Base-by-base conservation (phyloP, 2,888 invertebrate genomes). In the Epirrita christyi region DNA sequence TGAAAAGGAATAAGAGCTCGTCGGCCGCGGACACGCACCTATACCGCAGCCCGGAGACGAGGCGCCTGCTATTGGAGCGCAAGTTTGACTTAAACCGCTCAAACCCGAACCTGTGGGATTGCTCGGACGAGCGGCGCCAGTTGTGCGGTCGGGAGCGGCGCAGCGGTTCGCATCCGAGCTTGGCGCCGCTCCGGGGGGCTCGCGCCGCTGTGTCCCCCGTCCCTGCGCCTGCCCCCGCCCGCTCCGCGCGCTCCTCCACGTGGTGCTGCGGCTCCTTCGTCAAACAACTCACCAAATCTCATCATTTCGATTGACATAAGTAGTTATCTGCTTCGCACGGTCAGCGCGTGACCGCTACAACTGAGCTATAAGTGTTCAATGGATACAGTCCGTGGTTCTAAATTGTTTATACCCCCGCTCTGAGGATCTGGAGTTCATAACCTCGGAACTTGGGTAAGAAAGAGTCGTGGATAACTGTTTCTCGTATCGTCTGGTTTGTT, bases 181-280 rank as follows among this genome's bases (percentile, higher is more conserved):
- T 70, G 66, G 60, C 58, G 32, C 9, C 32, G 32, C 32, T 7
- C 7, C 32, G 32, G 9, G 32, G 7, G 9, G 7, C 32, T 32
- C 64, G 37, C 77, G 71, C 57, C 71, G 95, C 85, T 96, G 95
- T 85, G 96, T 95, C 78, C 94, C 94, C 50, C 60, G 44, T 46
- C 46, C 68, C 74, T 34, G 68, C 78, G 48, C 62, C 11, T 64
- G 61, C 72, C 68, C 79, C 63, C 66, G 36, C 80, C 71, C 88
- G 88, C 73, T 93, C 93, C 54, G 92, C 93, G 40, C 93, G 94
- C 70, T 94, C 94, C 59, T 94, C 94, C 66, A 94, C 94, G 28
- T 96, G 96, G 96, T 96, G 96, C 85, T 96, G 96, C 85, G 96
- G 96, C 80, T 94, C 95, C 70, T 95, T 96, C 88, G 95, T 96